Evolutionary conservation across 2,113 vertebrate species (phyloP).

Genomic region (Indicator maculatus): DNA sequence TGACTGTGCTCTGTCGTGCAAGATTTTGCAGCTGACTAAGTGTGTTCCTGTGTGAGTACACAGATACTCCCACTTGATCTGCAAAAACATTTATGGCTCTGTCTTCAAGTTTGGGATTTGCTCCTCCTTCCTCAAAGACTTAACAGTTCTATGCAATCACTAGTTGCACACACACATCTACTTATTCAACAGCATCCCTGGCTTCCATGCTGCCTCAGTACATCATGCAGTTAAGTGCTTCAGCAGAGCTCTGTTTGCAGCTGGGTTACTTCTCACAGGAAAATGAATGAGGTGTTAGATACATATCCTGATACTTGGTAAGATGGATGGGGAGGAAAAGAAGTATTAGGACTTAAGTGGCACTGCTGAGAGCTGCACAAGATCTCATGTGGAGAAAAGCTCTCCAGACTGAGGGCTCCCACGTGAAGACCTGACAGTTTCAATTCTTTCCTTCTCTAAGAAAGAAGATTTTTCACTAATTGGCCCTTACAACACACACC

Average conservation of each 20-base stretch:
- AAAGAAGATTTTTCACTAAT: not conserved
- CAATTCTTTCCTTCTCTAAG: not conserved
- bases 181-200: not conserved
- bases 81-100: not conserved
- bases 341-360: conserved; percentile 7
- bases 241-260: conserved; percentile 1
- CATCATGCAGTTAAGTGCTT: not conserved
- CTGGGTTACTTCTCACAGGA: conserved; percentile 23
- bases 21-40: not conserved
- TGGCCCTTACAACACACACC: not conserved
- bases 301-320: conserved; percentile 41
- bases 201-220: not conserved
- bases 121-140: not conserved
- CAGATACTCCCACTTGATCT: not conserved
- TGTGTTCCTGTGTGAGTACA: not conserved
- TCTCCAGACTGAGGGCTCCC: not conserved
- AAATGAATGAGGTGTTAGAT: conserved; percentile 50
- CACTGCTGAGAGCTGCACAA: not conserved
- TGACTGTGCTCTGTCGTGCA: not conserved
- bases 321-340: not conserved
- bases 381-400: not conserved
- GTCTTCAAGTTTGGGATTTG: conserved; percentile 14
- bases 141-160: not conserved
- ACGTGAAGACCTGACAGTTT: not conserved
- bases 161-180: not conserved